Evolutionary conservation across 1,140 invertebrate genomes (phyloP), one percentile per base, ranked within the genome.

Genomic region (Ylistrum balloti): DNA sequence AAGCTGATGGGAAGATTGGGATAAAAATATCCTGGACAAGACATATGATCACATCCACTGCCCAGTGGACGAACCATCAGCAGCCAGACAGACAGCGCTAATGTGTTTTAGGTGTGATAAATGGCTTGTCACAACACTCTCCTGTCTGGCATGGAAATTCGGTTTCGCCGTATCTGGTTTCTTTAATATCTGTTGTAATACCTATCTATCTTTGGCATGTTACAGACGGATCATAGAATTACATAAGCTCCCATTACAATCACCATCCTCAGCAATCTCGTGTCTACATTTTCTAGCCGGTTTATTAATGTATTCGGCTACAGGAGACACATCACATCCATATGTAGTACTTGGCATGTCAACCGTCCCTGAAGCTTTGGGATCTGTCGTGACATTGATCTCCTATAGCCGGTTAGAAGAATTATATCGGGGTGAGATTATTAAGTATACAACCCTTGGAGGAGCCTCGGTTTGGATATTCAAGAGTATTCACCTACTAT

Each of bases 101-200:
- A 74, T 74, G 56, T 74, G 56, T 74, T 28, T 74, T 28, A 28
- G 22, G n/a, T 28, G 56, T 74, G 56, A 74, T 28, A 74, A 74
- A 74, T 74, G 56, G n/a, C 1, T 28, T 0, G 56, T 28, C 56
- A 28, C 22, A 28, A 5, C n/a, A n/a, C 1, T 0, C 56, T 74
- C 9, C 56, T 74, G 56, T 74, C 56, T 74, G 56, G 56, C 22
- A 74, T n/a, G 17, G 0, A 74, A n/a, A n/a, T 74, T 28, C 28
- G 56, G 56, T 74, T 74, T 74, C 22, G 15, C 28, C 22, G n/a
- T 74, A 74, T 74, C 56, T 74, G 56, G 22, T 74, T 74, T 74
- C 56, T 74, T 74, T 74, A 74, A 74, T 74, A 74, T 74, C 56
- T 74, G 56, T 74, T 74, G 56, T 74, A 74, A 74, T 74, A 74